These are phyloP conservation scores for Diploscapter pachys DNA, from an alignment of 1,140 invertebrate species.

Conservation along the genomic window DNA sequence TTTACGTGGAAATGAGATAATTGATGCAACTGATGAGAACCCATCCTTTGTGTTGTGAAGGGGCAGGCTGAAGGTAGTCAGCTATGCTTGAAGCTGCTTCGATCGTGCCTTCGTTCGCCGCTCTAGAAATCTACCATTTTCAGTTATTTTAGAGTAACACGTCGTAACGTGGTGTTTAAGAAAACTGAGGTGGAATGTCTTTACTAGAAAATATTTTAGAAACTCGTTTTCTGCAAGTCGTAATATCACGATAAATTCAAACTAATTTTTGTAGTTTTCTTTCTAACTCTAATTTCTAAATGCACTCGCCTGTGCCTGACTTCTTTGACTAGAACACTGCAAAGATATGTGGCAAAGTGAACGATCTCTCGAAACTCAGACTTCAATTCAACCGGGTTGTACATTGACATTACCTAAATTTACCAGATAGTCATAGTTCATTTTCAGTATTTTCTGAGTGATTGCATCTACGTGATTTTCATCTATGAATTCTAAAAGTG, in stretches of 20 bases:
- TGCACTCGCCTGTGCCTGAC: conserved; percentile 26
- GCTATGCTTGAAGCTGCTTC: conserved; percentile 51
- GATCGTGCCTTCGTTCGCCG: conserved; percentile 76
- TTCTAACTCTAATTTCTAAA: background rate
- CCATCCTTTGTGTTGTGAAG: conserved; percentile 45
- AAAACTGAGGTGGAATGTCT: background rate
- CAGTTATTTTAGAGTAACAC: background rate
- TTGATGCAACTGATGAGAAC: conserved; percentile 43
- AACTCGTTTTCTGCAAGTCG: background rate
- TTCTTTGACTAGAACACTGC: conserved; percentile 52
- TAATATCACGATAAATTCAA: conserved; percentile 6
- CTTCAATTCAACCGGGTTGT: conserved; percentile 68
- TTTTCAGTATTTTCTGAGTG: background rate
- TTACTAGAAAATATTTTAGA: background rate
- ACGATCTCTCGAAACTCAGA: conserved; percentile 56
- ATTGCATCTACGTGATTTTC: background rate
- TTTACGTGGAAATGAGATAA: conserved; percentile 50
- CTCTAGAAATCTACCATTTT: conserved; percentile 62
- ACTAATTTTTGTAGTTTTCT: background rate
- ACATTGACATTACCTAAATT: conserved; percentile 87
- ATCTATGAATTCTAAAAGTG: too few species aligned
- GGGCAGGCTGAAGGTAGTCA: conserved; percentile 42
- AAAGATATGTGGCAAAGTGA: conserved; percentile 44
- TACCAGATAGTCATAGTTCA: conserved; percentile 74
- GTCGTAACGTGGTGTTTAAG: background rate